phyloP scores from a whole-genome alignment of 2,113 vertebrate species.

The Takifugu bimaculatus region DNA sequence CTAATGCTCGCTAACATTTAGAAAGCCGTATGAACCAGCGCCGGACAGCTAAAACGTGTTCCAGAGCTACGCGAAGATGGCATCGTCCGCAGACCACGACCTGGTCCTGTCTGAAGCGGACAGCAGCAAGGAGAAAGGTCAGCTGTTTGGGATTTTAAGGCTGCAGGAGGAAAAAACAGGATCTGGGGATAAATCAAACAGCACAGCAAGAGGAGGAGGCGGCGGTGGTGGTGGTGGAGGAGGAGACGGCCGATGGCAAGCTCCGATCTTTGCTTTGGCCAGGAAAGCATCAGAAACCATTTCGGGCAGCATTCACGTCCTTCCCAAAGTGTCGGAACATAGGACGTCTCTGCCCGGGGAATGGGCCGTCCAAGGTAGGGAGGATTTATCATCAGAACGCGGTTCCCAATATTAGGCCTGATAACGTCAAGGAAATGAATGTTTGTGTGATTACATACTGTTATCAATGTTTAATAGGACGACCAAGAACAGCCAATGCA shows the following conservation, averaged over 20 bases:
- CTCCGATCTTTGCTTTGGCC: conserved; percentile 79
- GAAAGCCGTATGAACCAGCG: conserved; percentile 22
- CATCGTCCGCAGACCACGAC: conserved; percentile 77
- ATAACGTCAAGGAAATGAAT: neutral
- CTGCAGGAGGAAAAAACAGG: conserved; percentile 75
- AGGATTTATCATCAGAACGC: conserved; percentile 4
- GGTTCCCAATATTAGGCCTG: neutral
- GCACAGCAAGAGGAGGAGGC: conserved; percentile 50
- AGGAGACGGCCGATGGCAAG: conserved; percentile 78
- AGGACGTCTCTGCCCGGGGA: conserved; percentile 70
- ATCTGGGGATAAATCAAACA: conserved; percentile 55
- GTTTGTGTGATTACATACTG: no score
- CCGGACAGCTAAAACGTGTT: neutral
- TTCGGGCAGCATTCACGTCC: conserved; percentile 78
- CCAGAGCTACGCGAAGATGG: conserved; percentile 60
- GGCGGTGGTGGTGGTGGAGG: conserved; percentile 36
- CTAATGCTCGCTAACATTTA: conserved; percentile 18
- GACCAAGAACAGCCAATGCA: neutral
- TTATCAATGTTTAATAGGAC: no score
- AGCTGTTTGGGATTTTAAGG: conserved; percentile 76
- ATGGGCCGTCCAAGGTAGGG: conserved; percentile 74
- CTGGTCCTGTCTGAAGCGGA: conserved; percentile 74
- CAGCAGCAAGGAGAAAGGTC: conserved; percentile 67
- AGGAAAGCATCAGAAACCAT: conserved; percentile 81
- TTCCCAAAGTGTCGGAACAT: conserved; percentile 76